Base-by-base conservation (phyloP, 2,888 invertebrate species). In the Oligia fasciuncula region DNA sequence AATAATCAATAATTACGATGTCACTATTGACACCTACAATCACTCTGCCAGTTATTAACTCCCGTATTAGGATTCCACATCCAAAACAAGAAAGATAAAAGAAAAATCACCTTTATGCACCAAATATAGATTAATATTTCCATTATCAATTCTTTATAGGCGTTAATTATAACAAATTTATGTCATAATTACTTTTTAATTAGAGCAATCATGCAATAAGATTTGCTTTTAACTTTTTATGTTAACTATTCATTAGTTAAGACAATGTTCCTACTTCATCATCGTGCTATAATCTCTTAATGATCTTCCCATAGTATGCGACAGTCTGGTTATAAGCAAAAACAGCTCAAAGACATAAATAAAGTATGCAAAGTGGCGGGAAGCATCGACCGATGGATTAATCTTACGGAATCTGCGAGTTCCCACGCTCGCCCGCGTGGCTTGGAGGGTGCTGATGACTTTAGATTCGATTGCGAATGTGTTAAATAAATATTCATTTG, bases 381-480 rank as follows among this genome's bases (percentile, higher is more conserved):
- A 90, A 90, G 90, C 90, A 89, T 88, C 91, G 90, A 83, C 89
- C 92, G 89, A 93, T 90, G 93, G 92, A 93, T 94, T 94, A 93
- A 93, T 93, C 91, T 90, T 89, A 89, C 88, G 87, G 93, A 92
- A 92, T 91, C 91, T 87, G 85, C 85, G 81, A 86, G 92, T 94
- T 94, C 94, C 93, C 94, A 94, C 94, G 94, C 88, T 90, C 82
- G 67, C 87, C 83, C 71, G 74, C 76, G 85, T 84, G 60, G 82
- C 80, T 87, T 87, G 78, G 76, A 85, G 69, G 76, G 87, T 68
- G 72, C 79, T 83, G 81, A 80, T 83, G 84, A 85, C 76, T 86
- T 84, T 84, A 88, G 89, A 80, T 74, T 78, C 85, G 89, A 80
- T 76, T 67, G 77, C 82, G 86, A 86, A 78, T 73, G 60, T 77